These are phyloP conservation scores for Bursaphelenchus mucronatus DNA, from an alignment of 1,140 invertebrate species.

Conservation along the genomic window DNA sequence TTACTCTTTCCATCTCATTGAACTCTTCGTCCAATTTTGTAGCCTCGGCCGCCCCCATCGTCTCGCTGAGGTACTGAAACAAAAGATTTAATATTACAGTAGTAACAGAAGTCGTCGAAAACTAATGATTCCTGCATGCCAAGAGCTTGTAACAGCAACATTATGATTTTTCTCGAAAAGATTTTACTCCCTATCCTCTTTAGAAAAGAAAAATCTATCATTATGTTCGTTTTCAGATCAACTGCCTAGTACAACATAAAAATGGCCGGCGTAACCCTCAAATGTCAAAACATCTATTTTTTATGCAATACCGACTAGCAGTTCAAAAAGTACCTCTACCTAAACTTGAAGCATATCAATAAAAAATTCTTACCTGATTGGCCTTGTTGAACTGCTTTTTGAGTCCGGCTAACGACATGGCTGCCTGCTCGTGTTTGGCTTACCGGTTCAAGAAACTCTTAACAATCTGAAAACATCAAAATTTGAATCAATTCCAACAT, in stretches of 20 bases:
- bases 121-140: background rate
- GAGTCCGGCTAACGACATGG: conserved; percentile 56
- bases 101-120: background rate
- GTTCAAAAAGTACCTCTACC: too few relatives aligned
- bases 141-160: background rate
- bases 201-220: too few relatives aligned
- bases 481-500: too few relatives aligned
- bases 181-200: background rate
- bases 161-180: background rate
- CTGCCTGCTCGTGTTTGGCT: too few relatives aligned
- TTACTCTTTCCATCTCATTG: conserved; percentile 96
- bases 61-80: conserved; percentile 96
- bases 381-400: conserved; percentile 60
- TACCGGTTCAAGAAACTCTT: too few relatives aligned
- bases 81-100: conserved; percentile 47
- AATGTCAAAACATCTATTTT: too few relatives aligned
- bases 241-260: too few relatives aligned
- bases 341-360: background rate
- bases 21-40: conserved; percentile 98
- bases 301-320: too few relatives aligned
- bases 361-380: conserved; percentile 45
- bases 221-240: too few relatives aligned
- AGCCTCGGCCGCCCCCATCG: conserved; percentile 98
- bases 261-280: too few relatives aligned
- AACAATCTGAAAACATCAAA: too few relatives aligned